phyloP scores from a whole-genome alignment of 2,888 invertebrate species.

The Andrena flavipes region DNA sequence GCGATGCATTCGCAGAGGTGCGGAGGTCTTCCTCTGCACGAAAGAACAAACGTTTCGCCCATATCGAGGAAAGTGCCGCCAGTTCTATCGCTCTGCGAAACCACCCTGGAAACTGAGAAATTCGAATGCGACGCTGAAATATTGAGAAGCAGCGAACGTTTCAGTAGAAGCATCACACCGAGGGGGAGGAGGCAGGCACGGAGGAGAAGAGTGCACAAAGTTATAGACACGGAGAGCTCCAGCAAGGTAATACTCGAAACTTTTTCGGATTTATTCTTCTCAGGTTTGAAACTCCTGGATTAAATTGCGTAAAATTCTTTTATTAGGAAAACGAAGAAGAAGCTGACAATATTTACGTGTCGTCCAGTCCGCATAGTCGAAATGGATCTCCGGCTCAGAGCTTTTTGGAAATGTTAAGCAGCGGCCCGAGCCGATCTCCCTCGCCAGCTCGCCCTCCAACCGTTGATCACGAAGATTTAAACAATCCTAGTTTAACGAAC shows the following conservation, averaged over 20 bases:
- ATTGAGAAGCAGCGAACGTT: conserved; percentile 88
- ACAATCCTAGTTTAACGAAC: conserved; percentile 82
- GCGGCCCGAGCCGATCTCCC: conserved; percentile 82
- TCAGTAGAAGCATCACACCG: conserved; percentile 87
- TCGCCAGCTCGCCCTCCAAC: conserved; percentile 82
- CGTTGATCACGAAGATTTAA: conserved; percentile 78
- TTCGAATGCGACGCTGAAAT: conserved; percentile 88
- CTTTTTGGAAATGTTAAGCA: conserved; percentile 83
- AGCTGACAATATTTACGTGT: conserved; percentile 73
- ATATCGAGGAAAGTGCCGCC: conserved; percentile 79
- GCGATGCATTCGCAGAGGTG: conserved; percentile 74
- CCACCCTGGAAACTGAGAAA: conserved; percentile 78
- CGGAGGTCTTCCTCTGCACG: conserved; percentile 81
- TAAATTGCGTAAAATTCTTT: background rate
- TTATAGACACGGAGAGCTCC: conserved; percentile 75
- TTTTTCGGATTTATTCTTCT: no score
- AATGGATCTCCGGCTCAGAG: conserved; percentile 78
- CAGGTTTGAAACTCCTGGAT: background rate
- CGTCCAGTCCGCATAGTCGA: conserved; percentile 66
- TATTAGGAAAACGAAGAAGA: conserved; percentile 80
- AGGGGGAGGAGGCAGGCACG: conserved; percentile 86
- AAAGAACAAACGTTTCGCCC: conserved; percentile 83
- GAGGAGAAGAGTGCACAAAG: conserved; percentile 77
- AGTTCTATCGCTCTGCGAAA: conserved; percentile 79
- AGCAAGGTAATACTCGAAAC: conserved; percentile 75